Evolutionary conservation across 2,113 vertebrate genomes (phyloP).

Genomic region (Plestiodon gilberti): DNA sequence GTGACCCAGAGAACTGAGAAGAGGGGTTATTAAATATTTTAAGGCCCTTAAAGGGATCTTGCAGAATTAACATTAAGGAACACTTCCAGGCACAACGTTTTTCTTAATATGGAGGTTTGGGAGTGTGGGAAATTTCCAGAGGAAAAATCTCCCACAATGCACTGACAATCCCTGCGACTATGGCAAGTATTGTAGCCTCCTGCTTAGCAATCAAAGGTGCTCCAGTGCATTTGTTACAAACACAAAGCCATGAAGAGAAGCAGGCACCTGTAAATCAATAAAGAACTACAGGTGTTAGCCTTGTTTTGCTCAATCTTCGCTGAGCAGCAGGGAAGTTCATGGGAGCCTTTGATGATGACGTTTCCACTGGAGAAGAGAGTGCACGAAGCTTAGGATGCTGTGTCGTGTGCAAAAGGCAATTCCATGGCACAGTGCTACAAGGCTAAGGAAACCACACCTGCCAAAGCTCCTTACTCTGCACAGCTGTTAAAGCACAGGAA

Average conservation of each 20-base stretch:
- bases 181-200: not conserved
- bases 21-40: constrained; percentile 14
- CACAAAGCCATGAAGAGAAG: not conserved
- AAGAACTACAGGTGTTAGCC: not conserved
- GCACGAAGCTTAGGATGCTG: not conserved
- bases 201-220: not conserved
- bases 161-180: not conserved
- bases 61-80: not conserved
- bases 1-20: not conserved
- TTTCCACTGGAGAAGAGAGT: not conserved
- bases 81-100: not conserved
- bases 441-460: not conserved
- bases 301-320: not conserved
- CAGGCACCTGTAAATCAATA: not conserved
- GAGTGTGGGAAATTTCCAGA: too few relatives aligned
- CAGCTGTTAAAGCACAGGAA: not conserved
- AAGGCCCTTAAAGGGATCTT: not conserved
- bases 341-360: not conserved
- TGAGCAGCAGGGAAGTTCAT: not conserved
- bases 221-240: not conserved
- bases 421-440: not conserved
- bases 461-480: not conserved
- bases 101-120: too few relatives aligned
- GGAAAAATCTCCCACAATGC: too few relatives aligned
- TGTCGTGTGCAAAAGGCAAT: not conserved